phyloP scores from a whole-genome alignment of 2,113 vertebrate species.

The Muscicapa adusta region DNA sequence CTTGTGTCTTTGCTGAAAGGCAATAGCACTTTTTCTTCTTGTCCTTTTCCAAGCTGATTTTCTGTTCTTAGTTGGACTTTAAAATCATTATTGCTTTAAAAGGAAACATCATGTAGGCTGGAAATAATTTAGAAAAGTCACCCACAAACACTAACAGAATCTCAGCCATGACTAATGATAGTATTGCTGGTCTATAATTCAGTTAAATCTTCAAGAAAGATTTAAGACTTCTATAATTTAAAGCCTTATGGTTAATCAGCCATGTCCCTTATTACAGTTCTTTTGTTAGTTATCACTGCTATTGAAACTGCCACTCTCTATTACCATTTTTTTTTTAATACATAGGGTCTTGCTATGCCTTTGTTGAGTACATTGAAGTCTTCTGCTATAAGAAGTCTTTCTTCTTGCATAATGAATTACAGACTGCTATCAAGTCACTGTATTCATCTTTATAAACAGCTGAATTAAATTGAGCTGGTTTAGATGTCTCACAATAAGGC shows the following conservation, averaged over 20 bases:
- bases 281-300: not conserved
- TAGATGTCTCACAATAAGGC: not conserved
- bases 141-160: constrained; percentile 36
- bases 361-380: not conserved
- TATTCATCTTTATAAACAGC: not conserved
- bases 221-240: constrained; percentile 18
- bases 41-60: not conserved
- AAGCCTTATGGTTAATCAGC: not conserved
- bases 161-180: constrained; percentile 7
- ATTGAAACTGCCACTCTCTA: constrained; percentile 1
- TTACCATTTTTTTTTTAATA: not conserved
- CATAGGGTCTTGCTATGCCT: not conserved
- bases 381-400: not conserved
- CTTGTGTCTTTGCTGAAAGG: not conserved
- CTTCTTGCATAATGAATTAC: not conserved
- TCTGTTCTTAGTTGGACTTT: constrained; percentile 13
- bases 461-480: not conserved
- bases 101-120: constrained; percentile 34
- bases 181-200: constrained; percentile 13
- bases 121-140: constrained; percentile 41
- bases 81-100: constrained; percentile 22
- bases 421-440: not conserved
- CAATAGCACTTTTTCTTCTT: not conserved
- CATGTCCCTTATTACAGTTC: not conserved
- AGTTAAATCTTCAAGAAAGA: constrained; percentile 25